Evolutionary conservation across 1,140 invertebrate species (phyloP).

Genomic region (Scaptomyza graminum): DNA sequence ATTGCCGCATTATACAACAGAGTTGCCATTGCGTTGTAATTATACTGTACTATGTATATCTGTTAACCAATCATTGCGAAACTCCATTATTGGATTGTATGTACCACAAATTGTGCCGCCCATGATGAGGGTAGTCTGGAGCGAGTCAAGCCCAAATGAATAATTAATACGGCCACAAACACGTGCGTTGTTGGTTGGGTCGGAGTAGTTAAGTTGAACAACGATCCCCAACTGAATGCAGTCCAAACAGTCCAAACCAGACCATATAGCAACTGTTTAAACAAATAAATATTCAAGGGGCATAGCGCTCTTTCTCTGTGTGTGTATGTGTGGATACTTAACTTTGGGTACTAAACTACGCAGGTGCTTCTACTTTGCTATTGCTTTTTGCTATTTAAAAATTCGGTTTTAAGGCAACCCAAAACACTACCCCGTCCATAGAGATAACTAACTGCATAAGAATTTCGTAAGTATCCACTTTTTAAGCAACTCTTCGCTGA

Average conservation of each 20-base stretch:
- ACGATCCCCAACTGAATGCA: neutral
- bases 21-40: constrained; percentile 49
- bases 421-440: constrained; percentile 1
- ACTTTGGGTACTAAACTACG: constrained; percentile 41
- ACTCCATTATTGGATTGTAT: constrained; percentile 66
- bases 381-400: constrained; percentile 42
- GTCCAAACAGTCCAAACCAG: constrained; percentile 11
- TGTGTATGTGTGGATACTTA: constrained; percentile 20
- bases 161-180: constrained; percentile 62
- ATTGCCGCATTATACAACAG: constrained; percentile 48
- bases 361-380: constrained; percentile 52
- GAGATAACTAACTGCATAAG: constrained; percentile 47
- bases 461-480: neutral
- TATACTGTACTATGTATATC: constrained; percentile 39
- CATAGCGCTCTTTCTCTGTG: constrained; percentile 34
- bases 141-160: constrained; percentile 56
- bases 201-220: constrained; percentile 14
- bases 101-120: constrained; percentile 56
- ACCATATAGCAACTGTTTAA: constrained; percentile 40
- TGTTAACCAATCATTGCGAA: constrained; percentile 63
- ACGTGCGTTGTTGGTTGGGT: constrained; percentile 13
- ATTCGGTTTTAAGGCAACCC: constrained; percentile 2
- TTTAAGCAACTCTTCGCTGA: too few species aligned
- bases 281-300: constrained; percentile 69
- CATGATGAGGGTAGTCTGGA: constrained; percentile 41